phyloP scores from a whole-genome alignment of 2,888 invertebrate genomes.

The Amblyjoppa proteus region DNA sequence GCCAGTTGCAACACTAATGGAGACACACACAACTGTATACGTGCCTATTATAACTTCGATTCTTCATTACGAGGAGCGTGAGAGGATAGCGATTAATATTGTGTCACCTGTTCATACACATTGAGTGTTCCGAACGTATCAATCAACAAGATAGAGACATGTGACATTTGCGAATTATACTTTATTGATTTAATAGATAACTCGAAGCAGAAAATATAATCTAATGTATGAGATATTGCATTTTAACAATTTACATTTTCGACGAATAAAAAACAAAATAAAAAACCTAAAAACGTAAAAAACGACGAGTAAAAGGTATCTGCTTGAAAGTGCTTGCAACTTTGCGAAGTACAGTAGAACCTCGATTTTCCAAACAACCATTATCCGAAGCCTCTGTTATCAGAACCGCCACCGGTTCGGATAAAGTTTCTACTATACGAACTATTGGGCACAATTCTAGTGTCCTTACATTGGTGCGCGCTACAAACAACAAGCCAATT shows the following conservation, averaged over 20 bases:
- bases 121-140: constrained; percentile 40
- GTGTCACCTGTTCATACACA: constrained; percentile 28
- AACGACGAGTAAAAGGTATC: too few species aligned
- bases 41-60: constrained; percentile 44
- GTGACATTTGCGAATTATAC: background rate
- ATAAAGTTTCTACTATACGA: too few species aligned
- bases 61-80: constrained; percentile 55
- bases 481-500: too few species aligned
- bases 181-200: constrained; percentile 5
- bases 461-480: too few species aligned
- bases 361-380: too few species aligned
- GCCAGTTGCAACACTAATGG: constrained; percentile 39
- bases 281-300: too few species aligned
- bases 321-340: too few species aligned
- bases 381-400: too few species aligned
- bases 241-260: background rate
- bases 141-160: background rate
- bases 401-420: too few species aligned
- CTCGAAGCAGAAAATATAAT: background rate
- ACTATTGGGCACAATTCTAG: too few species aligned
- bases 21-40: constrained; percentile 13
- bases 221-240: background rate
- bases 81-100: constrained; percentile 42
- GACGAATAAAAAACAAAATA: background rate
- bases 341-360: too few species aligned